Percentiles rank a stretch among this genome's conserved stretches.
These are phyloP conservation scores for Oryzias sinensis DNA, from an alignment of 2,797 vertebrate species.

Conservation along the genomic window DNA sequence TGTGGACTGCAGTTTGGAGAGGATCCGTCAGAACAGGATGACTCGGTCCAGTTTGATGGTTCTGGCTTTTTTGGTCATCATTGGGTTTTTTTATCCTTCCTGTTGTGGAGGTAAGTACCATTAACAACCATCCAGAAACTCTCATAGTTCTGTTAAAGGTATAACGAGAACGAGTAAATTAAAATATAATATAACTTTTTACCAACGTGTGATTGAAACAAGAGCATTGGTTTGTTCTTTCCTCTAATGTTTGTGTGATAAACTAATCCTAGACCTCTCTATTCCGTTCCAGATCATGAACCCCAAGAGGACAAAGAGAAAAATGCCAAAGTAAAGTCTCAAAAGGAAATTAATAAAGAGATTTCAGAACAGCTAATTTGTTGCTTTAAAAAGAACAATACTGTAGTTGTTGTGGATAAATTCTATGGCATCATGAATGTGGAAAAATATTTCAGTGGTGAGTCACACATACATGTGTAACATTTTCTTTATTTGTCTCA, in stretches of 20 bases:
- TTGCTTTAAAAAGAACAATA: accelerated
- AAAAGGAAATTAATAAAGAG: too few relatives aligned
- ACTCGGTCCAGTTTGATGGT: constrained; percentile 7
- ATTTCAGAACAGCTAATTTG: too few relatives aligned
- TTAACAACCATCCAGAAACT: background rate
- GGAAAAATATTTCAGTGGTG: accelerated
- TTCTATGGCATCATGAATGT: background rate
- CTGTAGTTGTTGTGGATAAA: constrained; percentile 8
- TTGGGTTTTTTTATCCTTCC: too few relatives aligned
- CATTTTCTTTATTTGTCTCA: too few relatives aligned
- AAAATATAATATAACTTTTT: background rate
- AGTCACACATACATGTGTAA: background rate
- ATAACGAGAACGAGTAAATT: background rate
- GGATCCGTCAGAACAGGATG: constrained; percentile 37
- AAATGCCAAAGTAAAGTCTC: too few relatives aligned
- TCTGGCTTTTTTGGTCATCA: constrained; percentile 13
- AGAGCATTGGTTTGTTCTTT: background rate
- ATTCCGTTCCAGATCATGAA: too few relatives aligned
- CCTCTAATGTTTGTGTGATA: background rate
- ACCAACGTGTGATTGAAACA: background rate
- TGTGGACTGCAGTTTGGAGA: constrained; percentile 1
- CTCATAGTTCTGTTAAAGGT: background rate
- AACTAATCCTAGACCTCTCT: too few relatives aligned
- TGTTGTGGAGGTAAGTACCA: too few relatives aligned
- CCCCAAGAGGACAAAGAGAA: too few relatives aligned